Conservation (phyloP, 2,797 vertebrate genomes). For the Lemur catta region DNA sequence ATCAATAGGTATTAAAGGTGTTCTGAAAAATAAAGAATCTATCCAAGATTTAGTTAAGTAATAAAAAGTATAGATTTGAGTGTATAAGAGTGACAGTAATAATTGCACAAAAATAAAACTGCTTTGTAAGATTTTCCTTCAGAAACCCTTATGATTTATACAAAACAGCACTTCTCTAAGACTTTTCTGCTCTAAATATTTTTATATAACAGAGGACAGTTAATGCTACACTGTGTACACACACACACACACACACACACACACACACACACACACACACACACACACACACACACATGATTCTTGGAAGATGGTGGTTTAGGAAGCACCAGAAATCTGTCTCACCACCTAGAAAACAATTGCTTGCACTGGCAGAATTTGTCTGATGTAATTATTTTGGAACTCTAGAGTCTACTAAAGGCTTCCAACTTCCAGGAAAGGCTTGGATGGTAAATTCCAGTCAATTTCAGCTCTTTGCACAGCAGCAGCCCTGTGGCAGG, state of each 20-base stretch:
- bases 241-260: background rate
- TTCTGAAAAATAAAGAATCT: background rate
- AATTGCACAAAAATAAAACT: background rate
- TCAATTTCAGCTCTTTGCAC: too few species aligned
- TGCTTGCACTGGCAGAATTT: background rate
- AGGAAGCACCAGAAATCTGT: background rate
- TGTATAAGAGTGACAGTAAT: background rate
- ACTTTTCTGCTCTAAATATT: background rate
- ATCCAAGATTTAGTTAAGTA: background rate
- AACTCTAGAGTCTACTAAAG: background rate
- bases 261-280: background rate
- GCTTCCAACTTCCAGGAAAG: background rate
- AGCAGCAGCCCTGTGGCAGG: background rate
- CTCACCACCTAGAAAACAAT: background rate
- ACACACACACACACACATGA: background rate
- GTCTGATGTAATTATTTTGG: background rate
- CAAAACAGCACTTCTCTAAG: too few species aligned
- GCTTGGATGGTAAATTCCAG: background rate
- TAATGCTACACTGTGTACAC: background rate
- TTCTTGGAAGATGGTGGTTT: background rate
- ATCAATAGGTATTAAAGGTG: background rate
- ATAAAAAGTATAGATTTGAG: background rate
- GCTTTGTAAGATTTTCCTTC: background rate
- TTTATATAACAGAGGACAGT: background rate
- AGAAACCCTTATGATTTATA: background rate